Evolutionary conservation across 2,888 invertebrate genomes (phyloP).

Genomic region (Leptopilina myrica): DNA sequence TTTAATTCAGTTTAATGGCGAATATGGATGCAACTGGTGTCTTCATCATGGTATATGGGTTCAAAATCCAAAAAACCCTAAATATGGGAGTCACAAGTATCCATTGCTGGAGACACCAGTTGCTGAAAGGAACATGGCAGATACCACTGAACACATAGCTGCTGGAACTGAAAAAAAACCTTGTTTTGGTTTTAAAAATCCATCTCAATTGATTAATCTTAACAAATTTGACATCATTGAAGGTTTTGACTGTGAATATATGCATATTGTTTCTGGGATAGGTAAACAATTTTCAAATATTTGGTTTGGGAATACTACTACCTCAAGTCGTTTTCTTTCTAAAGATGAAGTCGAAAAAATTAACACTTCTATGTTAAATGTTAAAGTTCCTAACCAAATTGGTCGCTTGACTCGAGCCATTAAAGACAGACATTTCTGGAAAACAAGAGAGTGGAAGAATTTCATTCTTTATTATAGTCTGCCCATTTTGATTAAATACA

Average conservation of each 20-base stretch:
- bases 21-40: constrained; percentile 28
- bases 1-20: no score
- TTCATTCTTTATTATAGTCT: no score
- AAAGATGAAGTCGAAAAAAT: not conserved
- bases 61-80: constrained; percentile 21
- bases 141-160: constrained; percentile 38
- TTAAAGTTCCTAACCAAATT: not conserved
- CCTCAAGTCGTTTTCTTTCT: not conserved
- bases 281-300: constrained; percentile 39
- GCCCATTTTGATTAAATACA: not conserved
- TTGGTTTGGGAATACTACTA: constrained; percentile 5
- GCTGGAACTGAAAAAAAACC: constrained; percentile 23
- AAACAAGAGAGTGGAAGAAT: no score
- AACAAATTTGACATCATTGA: constrained; percentile 43
- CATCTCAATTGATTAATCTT: constrained; percentile 37
- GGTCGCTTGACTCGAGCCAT: not conserved
- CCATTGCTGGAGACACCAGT: constrained; percentile 23
- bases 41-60: constrained; percentile 43
- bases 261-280: constrained; percentile 42
- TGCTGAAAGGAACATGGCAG: constrained; percentile 30
- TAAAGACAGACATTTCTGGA: no score
- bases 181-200: constrained; percentile 18
- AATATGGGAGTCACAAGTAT: constrained; percentile 28
- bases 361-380: not conserved
- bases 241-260: constrained; percentile 44